Percentiles rank a stretch among this genome's conserved stretches.
Conservation (phyloP, 2,797 vertebrate species). For the Clarias fuscus region DNA sequence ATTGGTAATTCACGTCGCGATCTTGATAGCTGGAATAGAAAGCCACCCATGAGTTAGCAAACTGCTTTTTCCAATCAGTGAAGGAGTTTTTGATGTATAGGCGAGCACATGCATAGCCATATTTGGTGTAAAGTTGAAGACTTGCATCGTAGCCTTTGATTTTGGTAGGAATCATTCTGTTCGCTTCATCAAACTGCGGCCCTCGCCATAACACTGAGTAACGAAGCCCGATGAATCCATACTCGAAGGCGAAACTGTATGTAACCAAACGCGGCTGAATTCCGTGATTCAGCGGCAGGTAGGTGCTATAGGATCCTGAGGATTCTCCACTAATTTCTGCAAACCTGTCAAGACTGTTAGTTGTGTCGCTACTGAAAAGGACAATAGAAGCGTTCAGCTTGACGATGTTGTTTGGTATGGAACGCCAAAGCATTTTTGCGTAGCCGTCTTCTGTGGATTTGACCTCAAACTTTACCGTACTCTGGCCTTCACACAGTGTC, state of each 20-base stretch:
- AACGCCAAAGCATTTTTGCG: slow-evolving; percentile 27
- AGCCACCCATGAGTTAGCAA: slow-evolving; percentile 36
- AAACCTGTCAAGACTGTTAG: background rate
- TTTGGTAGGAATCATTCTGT: slow-evolving; percentile 30
- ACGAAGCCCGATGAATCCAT: background rate
- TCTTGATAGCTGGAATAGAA: slow-evolving; percentile 16
- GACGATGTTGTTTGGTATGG: slow-evolving; percentile 24
- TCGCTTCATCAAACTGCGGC: slow-evolving; percentile 40
- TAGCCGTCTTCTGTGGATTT: slow-evolving; percentile 30
- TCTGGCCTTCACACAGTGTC: slow-evolving; percentile 23
- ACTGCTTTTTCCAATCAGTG: background rate
- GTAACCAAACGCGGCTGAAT: slow-evolving; percentile 25
- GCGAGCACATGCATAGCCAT: slow-evolving; percentile 37
- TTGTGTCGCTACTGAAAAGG: slow-evolving; percentile 10
- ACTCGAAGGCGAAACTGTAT: background rate
- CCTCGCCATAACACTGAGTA: slow-evolving; percentile 31
- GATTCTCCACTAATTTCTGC: background rate
- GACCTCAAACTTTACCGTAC: slow-evolving; percentile 14
- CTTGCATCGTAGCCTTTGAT: slow-evolving; percentile 32
- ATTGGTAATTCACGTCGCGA: background rate
- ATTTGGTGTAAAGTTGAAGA: slow-evolving; percentile 30
- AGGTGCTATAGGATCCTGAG: slow-evolving; percentile 21
- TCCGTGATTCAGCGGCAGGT: slow-evolving; percentile 7
- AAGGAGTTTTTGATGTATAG: slow-evolving; percentile 26
- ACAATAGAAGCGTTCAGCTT: background rate